A percentile compares a stretch with the other conserved stretches of the same genome.
Evolutionary conservation across 2,797 vertebrate species (phyloP).

Genomic region (Acanthurus lineatus): DNA sequence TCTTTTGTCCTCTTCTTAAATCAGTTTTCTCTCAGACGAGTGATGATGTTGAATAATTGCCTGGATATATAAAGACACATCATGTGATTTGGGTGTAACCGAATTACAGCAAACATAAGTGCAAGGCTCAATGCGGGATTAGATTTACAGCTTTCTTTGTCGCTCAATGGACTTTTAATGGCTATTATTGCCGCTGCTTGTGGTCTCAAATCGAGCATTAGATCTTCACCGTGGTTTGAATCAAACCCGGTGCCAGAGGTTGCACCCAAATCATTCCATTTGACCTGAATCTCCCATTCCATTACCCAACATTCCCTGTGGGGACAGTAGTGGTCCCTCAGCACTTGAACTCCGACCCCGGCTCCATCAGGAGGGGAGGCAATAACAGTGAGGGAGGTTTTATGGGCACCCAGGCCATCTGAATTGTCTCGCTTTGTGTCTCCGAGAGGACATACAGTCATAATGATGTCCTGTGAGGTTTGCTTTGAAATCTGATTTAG

Average conservation of each 20-base stretch:
- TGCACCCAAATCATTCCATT: slow-evolving; percentile 79
- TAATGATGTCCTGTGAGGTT: slow-evolving; percentile 54
- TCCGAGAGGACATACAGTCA: slow-evolving; percentile 57
- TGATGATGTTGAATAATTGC: slow-evolving; percentile 43
- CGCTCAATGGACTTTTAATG: slow-evolving; percentile 73
- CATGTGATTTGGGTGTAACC: slow-evolving; percentile 63
- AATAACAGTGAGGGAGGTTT: slow-evolving; percentile 85
- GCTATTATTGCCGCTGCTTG: slow-evolving; percentile 65
- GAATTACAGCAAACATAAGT: slow-evolving; percentile 74
- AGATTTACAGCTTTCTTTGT: slow-evolving; percentile 75
- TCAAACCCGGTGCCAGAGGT: slow-evolving; percentile 65
- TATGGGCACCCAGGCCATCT: slow-evolving; percentile 75
- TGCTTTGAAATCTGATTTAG: slow-evolving; percentile 70
- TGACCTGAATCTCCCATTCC: slow-evolving; percentile 86
- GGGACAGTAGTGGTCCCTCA: slow-evolving; percentile 84
- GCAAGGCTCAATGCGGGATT: slow-evolving; percentile 54
- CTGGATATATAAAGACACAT: slow-evolving; percentile 51
- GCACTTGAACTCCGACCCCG: slow-evolving; percentile 89
- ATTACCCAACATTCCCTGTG: slow-evolving; percentile 87
- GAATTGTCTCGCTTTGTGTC: slow-evolving; percentile 61
- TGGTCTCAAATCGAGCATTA: slow-evolving; percentile 71
- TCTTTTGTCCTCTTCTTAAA: slow-evolving; percentile 8
- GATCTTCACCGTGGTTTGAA: slow-evolving; percentile 63
- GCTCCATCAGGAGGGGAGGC: slow-evolving; percentile 81
- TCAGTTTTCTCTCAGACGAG: slow-evolving; percentile 22